Base-by-base conservation (phyloP, 2,797 vertebrate species). In the Myotis planiceps region DNA sequence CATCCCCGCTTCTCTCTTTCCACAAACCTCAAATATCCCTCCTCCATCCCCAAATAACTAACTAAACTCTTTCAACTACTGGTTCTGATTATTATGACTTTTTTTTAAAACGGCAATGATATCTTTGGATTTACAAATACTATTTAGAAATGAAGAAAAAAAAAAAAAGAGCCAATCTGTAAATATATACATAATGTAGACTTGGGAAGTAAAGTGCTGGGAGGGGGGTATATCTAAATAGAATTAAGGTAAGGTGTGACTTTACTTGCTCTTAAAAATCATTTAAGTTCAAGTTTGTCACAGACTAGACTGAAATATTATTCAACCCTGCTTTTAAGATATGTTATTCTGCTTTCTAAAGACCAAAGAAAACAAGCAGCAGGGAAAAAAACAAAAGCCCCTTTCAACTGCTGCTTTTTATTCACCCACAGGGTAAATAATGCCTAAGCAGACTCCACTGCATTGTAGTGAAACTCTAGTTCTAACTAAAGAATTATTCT, bases 121-220 rank as follows among this genome's bases (percentile, higher is more conserved):
- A 63, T 74, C 42, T 97, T 86, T 49, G 68, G 55, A 60, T 76
- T 89, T 93, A 86, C 88, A 94, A 72, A 34, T 83, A 69, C 37
- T 90, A 87, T 65, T 93, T 95, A 83, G 60, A 94, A 95, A 89
- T n/a, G 14, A 58, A 75, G 47, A n/a, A n/a, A n/a, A n/a, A 12
- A 47, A 1, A 13, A 37, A 47, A 58, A 74, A 47, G 1, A 68
- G 39, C 19, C 39, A 58, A 84, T 51, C 16, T 72, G 63, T 92
- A 96, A 94, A 87, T 47, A 86, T 37, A 71, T 27, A 66, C 9
- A 95, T 16, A 81, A 76, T 37, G 66, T 23, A 84, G 49, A 90
- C 23, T 2, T 76, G 74, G 18, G 68, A 87, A 94, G 27, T 84
- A 47, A 88, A 95, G 49, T 58, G 74, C 0, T 42, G 9, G 63